Conservation (phyloP, 2,113 vertebrate species). For the Riparia riparia region DNA sequence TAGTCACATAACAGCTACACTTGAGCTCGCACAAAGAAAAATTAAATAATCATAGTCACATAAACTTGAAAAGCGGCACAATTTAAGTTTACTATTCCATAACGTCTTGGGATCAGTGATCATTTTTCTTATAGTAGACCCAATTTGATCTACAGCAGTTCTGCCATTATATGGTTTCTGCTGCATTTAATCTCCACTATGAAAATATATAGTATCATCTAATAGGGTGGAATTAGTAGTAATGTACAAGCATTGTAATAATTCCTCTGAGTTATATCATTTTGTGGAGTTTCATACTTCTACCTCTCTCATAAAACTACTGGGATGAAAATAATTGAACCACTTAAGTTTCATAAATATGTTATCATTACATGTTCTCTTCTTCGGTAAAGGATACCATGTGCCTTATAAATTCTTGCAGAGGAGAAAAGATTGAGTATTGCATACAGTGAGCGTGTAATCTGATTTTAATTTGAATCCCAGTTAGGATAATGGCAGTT, state of each 20-base stretch:
- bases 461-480: not conserved
- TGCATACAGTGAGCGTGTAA: not conserved
- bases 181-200: constrained; percentile 77
- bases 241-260: constrained; percentile 64
- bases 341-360: constrained; percentile 50
- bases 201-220: constrained; percentile 69
- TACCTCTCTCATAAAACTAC: constrained; percentile 55
- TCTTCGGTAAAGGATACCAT: constrained; percentile 1
- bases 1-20: constrained; percentile 84
- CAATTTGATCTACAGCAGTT: constrained; percentile 72
- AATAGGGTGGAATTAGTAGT: constrained; percentile 75
- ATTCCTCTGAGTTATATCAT: constrained; percentile 67
- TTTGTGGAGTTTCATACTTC: constrained; percentile 59
- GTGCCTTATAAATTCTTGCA: not conserved
- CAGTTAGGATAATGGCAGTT: not conserved
- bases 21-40: constrained; percentile 85
- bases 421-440: not conserved
- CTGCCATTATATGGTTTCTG: constrained; percentile 74
- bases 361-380: constrained; percentile 29
- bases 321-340: constrained; percentile 51
- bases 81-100: constrained; percentile 82
- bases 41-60: constrained; percentile 87
- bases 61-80: constrained; percentile 80
- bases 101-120: constrained; percentile 77
- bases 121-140: constrained; percentile 77